Percentiles rank a stretch among this genome's conserved stretches.
These are phyloP conservation scores for Ctenodactylus gundi DNA, from an alignment of 2,113 vertebrate species.

Conservation along the genomic window DNA sequence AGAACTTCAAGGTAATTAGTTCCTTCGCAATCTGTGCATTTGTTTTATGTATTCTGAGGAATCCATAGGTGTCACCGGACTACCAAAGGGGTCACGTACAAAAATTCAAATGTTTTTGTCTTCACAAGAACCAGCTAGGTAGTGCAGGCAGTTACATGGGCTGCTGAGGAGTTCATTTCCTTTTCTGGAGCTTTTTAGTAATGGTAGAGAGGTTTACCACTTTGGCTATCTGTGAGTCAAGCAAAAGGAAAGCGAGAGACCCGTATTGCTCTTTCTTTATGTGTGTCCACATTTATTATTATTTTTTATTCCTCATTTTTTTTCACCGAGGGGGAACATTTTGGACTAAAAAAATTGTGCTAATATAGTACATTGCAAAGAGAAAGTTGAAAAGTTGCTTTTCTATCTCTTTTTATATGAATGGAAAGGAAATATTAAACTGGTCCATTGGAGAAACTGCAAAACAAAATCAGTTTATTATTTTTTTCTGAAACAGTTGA, in stretches of 20 bases:
- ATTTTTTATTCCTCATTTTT: background rate
- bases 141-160: background rate
- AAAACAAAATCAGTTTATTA: background rate
- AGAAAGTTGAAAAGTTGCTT: slow-evolving; percentile 15
- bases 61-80: background rate
- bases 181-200: slow-evolving; percentile 14
- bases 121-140: background rate
- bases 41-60: background rate
- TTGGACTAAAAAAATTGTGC: background rate
- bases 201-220: background rate
- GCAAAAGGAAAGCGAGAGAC: background rate
- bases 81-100: background rate
- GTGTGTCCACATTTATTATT: background rate
- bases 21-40: background rate
- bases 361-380: background rate
- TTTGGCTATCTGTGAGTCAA: background rate
- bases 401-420: background rate
- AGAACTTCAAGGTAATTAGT: slow-evolving; percentile 32
- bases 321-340: background rate
- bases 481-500: background rate
- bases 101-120: background rate
- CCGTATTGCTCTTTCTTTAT: background rate
- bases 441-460: background rate
- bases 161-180: background rate
- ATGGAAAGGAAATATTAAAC: background rate